Evolutionary conservation across 2,113 vertebrate genomes (phyloP).

Genomic region (Alosa alosa): DNA sequence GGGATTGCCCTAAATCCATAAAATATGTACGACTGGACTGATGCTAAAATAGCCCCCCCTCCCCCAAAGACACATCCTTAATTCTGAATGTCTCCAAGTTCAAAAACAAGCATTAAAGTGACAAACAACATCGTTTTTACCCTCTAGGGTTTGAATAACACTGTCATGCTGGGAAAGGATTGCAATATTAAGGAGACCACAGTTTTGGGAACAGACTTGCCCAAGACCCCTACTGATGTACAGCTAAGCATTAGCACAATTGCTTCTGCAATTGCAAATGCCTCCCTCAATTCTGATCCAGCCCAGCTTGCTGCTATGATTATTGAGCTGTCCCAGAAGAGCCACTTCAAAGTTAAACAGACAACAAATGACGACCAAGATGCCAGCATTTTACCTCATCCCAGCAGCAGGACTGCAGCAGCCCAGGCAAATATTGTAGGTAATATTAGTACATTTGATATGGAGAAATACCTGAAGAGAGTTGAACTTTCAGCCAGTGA

Average conservation of each 20-base stretch:
- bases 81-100: too few relatives aligned
- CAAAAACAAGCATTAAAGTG: too few relatives aligned
- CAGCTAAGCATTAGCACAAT: constrained; percentile 91
- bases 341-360: constrained; percentile 47
- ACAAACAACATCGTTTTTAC: neutral
- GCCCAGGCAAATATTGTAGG: constrained; percentile 64
- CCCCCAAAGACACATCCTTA: too few relatives aligned
- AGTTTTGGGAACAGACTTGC: constrained; percentile 26
- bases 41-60: too few relatives aligned
- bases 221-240: constrained; percentile 59
- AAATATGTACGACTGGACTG: too few relatives aligned
- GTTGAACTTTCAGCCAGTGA: constrained; percentile 66
- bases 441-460: constrained; percentile 72
- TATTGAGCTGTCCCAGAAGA: constrained; percentile 81
- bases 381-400: constrained; percentile 26
- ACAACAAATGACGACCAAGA: neutral
- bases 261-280: constrained; percentile 87
- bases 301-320: constrained; percentile 90
- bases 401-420: constrained; percentile 43
- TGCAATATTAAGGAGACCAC: neutral
- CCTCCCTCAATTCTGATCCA: constrained; percentile 85
- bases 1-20: too few relatives aligned
- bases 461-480: constrained; percentile 87
- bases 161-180: neutral
- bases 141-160: neutral